Conservation (phyloP, 1,140 invertebrate species). For the Drosophila arizonae region DNA sequence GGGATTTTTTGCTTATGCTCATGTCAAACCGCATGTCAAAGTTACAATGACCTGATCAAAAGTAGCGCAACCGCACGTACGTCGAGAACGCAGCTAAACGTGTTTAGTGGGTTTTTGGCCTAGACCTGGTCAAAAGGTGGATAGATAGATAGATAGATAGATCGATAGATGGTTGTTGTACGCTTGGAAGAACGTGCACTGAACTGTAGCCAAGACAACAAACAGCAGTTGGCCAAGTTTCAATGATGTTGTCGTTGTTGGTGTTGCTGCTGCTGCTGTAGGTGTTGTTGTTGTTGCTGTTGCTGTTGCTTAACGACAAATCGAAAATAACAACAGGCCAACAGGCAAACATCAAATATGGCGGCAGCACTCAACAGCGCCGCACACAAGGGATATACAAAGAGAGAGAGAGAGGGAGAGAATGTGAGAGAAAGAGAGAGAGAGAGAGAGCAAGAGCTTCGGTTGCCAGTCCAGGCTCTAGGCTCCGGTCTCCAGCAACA, state of each 20-base stretch:
- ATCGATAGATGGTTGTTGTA: constrained; percentile 25
- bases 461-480: not conserved
- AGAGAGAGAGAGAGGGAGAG: too few species aligned
- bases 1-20: not conserved
- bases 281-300: constrained; percentile 16
- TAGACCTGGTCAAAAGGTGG: constrained; percentile 42
- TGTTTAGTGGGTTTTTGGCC: constrained; percentile 24
- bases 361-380: constrained; percentile 41
- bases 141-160: not conserved
- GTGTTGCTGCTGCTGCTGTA: not conserved
- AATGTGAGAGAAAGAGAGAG: not conserved
- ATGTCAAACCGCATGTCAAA: constrained; percentile 3
- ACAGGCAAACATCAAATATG: constrained; percentile 58
- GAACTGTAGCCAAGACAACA: constrained; percentile 40
- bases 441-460: not conserved
- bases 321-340: constrained; percentile 53
- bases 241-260: constrained; percentile 7
- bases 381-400: constrained; percentile 13
- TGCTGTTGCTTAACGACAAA: constrained; percentile 40
- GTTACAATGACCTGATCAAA: not conserved
- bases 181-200: constrained; percentile 39
- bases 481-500: constrained; percentile 1
- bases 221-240: constrained; percentile 52
- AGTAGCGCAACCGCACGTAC: constrained; percentile 4
- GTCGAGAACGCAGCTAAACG: not conserved